These are phyloP conservation scores for Platynereis dumerilii DNA, from an alignment of 2,888 invertebrate genomes.

Conservation along the genomic window DNA sequence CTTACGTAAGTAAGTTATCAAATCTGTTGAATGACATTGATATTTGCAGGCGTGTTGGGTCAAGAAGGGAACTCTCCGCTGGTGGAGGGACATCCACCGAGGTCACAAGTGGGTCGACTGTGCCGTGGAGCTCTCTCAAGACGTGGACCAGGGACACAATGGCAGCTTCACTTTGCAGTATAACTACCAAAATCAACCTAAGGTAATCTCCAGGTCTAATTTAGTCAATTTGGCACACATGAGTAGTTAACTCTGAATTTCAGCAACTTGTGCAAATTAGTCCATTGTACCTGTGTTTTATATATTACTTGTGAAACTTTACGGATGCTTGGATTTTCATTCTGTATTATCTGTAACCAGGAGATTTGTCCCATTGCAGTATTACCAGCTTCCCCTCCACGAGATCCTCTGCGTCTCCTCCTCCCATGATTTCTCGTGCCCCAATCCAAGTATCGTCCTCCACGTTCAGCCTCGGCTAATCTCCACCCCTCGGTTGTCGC, in stretches of 20 bases:
- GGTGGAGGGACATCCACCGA: slow-evolving; percentile 38
- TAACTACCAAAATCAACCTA: slow-evolving; percentile 35
- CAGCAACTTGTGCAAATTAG: no score
- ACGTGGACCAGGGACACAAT: slow-evolving; percentile 70
- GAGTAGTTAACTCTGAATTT: background rate
- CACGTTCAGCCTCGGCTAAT: slow-evolving; percentile 72
- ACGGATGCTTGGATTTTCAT: no score
- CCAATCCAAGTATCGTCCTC: slow-evolving; percentile 73
- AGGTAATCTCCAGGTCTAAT: slow-evolving; percentile 62
- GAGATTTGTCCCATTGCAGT: no score
- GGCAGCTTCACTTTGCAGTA: slow-evolving; percentile 72
- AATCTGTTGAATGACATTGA: no score
- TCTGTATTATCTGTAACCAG: background rate
- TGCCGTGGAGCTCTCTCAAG: slow-evolving; percentile 57
- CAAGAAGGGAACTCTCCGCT: slow-evolving; percentile 72
- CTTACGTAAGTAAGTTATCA: no score
- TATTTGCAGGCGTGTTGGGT: slow-evolving; percentile 21
- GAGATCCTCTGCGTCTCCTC: slow-evolving; percentile 14
- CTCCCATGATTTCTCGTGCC: background rate
- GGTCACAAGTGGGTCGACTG: slow-evolving; percentile 70
- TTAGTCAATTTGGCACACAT: slow-evolving; percentile 67
- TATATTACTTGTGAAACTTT: no score
- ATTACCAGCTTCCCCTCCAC: slow-evolving; percentile 13
- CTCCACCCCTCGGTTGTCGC: slow-evolving; percentile 57
- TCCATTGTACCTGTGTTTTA: no score